Evolutionary conservation across 1,140 invertebrate genomes (phyloP).

Genomic region (Tetraneura akinire): DNA sequence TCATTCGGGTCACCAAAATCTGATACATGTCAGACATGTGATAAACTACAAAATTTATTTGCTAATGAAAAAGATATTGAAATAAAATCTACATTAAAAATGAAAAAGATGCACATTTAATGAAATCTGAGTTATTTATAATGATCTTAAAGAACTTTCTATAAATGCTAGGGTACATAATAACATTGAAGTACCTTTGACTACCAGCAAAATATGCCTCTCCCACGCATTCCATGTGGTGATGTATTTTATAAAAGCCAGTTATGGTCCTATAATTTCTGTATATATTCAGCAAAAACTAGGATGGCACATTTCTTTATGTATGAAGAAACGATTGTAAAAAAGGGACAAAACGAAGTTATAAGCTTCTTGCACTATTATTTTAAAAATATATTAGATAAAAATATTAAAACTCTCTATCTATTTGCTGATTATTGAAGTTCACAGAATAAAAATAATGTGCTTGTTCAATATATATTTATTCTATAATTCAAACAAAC

Average conservation of each 20-base stretch:
- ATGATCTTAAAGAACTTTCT: background rate
- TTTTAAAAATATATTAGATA: background rate
- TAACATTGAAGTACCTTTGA: background rate
- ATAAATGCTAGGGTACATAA: too few relatives aligned
- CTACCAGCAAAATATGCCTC: too few relatives aligned
- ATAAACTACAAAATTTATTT: background rate
- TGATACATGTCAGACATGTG: slow-evolving; percentile 53
- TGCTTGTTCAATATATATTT: background rate
- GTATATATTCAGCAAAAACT: slow-evolving; percentile 5
- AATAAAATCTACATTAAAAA: background rate
- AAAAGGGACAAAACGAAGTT: background rate
- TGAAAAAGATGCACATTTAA: background rate
- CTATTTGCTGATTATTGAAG: background rate
- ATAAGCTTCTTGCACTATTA: slow-evolving; percentile 3
- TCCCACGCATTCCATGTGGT: background rate
- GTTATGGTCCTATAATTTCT: background rate
- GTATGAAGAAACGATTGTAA: background rate
- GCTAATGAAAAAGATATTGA: background rate
- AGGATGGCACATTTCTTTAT: slow-evolving; percentile 19
- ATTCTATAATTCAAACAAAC: too few relatives aligned
- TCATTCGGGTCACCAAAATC: background rate
- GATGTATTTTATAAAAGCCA: background rate
- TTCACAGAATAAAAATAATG: background rate
- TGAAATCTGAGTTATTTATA: background rate
- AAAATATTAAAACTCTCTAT: background rate